Evolutionary conservation across 2,797 vertebrate species (phyloP), one percentile per base, ranked within the genome.

Genomic region (Aselliscus stoliczkanus): DNA sequence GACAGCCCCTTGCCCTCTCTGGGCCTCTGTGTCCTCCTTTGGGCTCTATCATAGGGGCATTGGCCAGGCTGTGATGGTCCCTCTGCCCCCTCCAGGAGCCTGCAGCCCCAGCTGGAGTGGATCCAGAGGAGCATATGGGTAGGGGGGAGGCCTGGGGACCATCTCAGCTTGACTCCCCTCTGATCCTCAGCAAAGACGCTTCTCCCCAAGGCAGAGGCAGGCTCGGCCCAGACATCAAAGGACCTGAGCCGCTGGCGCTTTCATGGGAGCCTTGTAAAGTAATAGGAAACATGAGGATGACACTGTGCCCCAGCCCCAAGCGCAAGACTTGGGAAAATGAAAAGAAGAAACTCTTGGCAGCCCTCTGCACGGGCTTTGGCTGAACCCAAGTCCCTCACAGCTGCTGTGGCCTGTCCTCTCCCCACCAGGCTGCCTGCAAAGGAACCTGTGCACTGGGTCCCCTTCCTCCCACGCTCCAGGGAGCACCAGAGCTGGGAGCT

Each of bases 231-330:
- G 94, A 97, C 97, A 97, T 98, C 97, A 98, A 97, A 98, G 97
- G 82, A 92, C 70, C 93, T 29, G 47, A 11, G 12, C 27, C 13
- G 75, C 95, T 86, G 65, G 73, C 0, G 76, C 97, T 98, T 97
- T 97, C 96, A 96, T 93, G 97, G 37, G 92, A 94, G 95, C 44
- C 96, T 94, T 65, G 84, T 77, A 94, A 96, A 91, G 88, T 96
- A 98, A 97, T 94, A 73, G 92, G 90, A 98, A 98, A 96, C 97
- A 97, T 60, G 96, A 97, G 96, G 96, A 95, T 77, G 97, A 97
- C 96, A 94, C 96, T 76, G 70, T 77, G 96, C 94, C 95, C 95
- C 92, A 67, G 92, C 90, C 94, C 90, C 31, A 73, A 96, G 92
- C 44, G 1, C 72, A 67, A 75, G 93, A 34, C 93, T 91, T 76